Percentiles rank a stretch among this genome's conserved stretches.
phyloP scores from a whole-genome alignment of 2,113 vertebrate genomes.

The Pelodiscus sinensis region DNA sequence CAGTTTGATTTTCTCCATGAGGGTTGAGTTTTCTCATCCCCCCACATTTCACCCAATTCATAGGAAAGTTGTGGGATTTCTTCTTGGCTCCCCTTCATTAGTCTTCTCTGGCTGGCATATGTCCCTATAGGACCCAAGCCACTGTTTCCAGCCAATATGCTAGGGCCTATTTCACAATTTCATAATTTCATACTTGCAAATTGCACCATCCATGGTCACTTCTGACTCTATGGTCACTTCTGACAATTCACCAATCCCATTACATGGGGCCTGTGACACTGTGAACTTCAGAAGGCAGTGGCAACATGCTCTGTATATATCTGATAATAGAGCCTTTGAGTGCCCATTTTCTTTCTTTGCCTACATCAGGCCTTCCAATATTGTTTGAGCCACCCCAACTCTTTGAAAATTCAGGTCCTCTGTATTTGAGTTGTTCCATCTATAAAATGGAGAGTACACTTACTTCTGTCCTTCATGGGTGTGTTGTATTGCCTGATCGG shows the following conservation, averaged over 20 bases:
- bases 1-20: background rate
- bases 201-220: background rate
- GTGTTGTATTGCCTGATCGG: background rate
- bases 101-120: background rate
- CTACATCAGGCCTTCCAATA: background rate
- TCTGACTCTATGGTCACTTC: background rate
- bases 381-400: rapidly evolving
- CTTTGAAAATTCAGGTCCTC: background rate
- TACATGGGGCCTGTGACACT: rapidly evolving
- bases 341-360: rapidly evolving
- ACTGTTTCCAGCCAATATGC: background rate
- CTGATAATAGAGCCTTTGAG: background rate
- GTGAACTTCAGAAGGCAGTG: too few species aligned
- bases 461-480: background rate
- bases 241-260: background rate
- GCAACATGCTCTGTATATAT: rapidly evolving
- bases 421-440: rapidly evolving
- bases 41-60: background rate
- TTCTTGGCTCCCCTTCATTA: background rate
- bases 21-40: background rate
- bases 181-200: background rate
- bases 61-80: background rate
- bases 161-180: background rate
- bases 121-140: too few species aligned
- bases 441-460: background rate